Base-by-base conservation (phyloP, 2,113 vertebrate species). In the Tachysurus fulvidraco region DNA sequence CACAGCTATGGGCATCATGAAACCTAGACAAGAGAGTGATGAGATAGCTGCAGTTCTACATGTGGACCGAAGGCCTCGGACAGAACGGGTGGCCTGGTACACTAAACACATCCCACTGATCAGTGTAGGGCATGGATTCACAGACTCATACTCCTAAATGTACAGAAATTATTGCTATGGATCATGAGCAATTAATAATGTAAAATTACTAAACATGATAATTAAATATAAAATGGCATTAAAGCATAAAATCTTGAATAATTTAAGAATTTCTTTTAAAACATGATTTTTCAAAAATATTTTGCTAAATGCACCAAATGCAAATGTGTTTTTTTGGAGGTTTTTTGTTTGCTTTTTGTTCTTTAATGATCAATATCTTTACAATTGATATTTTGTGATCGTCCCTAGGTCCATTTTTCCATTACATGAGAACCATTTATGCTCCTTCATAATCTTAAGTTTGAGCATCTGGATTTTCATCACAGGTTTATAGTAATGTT, bases 1-100 rank as follows among this genome's bases (percentile, higher is more conserved):
- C 60, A 65, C 25, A 52, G 67, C 55, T 83, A 82, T 30, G 52
- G 54, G 80, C n/a, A 52, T 71, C 28, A 9, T 41, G 50, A 87
- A 76, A 59, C 28, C 64, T 54, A 71, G 64, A 80, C 30, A 41
- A 81, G 80, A 76, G 28, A 64, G 50, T 77, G 64, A 86, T 5
- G 41, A 54, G 41, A 74, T 83, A 87, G 55, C 44, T 87, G 28
- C 25, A 36, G 44, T 23, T 87, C 59, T 77, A 36, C 23, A 30
- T 25, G 50, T 13, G 50, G 14, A 86, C 69, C 59, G 54, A 79
- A 79, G 30, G 12, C 30, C 50, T 57, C 7, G 54, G 59, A 76
- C 54, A 52, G 60, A 52, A 13, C 44, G 4, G 28, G 41, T 44
- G 23, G 25, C 36, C 23, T 78, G 71, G 2, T 77, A 85, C 25